phyloP scores from a whole-genome alignment of 2,797 vertebrate species.

The Gymnodraco acuticeps region DNA sequence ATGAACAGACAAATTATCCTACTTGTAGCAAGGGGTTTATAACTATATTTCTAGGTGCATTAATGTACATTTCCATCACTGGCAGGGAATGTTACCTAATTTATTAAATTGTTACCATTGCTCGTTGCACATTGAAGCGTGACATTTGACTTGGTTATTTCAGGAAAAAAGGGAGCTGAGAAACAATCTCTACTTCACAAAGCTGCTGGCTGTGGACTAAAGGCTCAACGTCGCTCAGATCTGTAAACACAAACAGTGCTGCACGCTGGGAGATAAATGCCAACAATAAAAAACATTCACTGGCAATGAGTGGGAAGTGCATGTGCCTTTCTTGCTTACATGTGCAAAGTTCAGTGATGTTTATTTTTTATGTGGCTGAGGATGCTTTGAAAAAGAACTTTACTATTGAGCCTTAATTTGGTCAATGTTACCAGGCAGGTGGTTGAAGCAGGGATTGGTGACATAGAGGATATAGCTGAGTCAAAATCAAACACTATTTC shows the following conservation, averaged over 20 bases:
- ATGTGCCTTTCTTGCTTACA: not conserved
- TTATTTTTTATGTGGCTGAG: not conserved
- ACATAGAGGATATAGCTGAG: not conserved
- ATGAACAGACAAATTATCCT: not conserved
- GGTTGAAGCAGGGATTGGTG: constrained; percentile 11
- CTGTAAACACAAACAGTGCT: constrained; percentile 43
- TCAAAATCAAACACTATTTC: constrained; percentile 1
- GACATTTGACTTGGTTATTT: constrained; percentile 65
- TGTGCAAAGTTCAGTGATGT: constrained; percentile 2
- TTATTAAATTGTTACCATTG: constrained; percentile 23
- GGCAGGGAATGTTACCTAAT: constrained; percentile 25
- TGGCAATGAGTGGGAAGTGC: constrained; percentile 30
- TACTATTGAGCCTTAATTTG: constrained; percentile 28
- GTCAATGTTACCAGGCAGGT: constrained; percentile 55
- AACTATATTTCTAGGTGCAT: too few species aligned
- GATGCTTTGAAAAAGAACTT: constrained; percentile 1
- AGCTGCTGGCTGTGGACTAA: constrained; percentile 12
- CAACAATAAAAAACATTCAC: constrained; percentile 66
- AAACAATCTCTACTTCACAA: constrained; percentile 45
- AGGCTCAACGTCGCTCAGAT: constrained; percentile 35
- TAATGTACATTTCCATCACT: constrained; percentile 19
- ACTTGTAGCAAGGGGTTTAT: too few species aligned
- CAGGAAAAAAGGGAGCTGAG: constrained; percentile 33
- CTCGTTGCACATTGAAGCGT: constrained; percentile 48
- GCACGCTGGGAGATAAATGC: constrained; percentile 68